phyloP scores from a whole-genome alignment of 2,797 vertebrate genomes.

The Eutrigla gurnardus region DNA sequence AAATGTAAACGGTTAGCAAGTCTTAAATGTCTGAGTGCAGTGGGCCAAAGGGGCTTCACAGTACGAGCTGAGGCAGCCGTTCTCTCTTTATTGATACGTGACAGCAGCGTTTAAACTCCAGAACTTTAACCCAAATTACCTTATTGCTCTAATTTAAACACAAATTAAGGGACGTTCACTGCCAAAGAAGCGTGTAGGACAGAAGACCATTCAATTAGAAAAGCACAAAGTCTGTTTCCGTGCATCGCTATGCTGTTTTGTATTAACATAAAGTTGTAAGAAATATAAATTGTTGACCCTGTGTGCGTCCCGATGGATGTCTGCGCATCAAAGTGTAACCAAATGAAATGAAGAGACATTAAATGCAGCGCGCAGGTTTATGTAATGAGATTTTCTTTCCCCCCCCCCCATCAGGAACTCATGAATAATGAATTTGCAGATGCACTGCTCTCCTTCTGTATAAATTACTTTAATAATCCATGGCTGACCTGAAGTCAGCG shows the following conservation, averaged over 20 bases:
- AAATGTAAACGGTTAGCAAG: slow-evolving; percentile 52
- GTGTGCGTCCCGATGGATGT: slow-evolving; percentile 22
- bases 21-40: slow-evolving; percentile 44
- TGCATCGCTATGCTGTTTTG: slow-evolving; percentile 6
- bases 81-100: slow-evolving; percentile 53
- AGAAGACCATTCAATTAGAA: slow-evolving; percentile 20
- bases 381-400: slow-evolving; percentile 39
- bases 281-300: slow-evolving; percentile 34
- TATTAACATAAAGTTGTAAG: slow-evolving; percentile 1
- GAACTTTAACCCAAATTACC: slow-evolving; percentile 14
- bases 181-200: slow-evolving; percentile 36
- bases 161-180: slow-evolving; percentile 30
- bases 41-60: slow-evolving; percentile 36
- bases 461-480: slow-evolving; percentile 52
- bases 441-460: slow-evolving; percentile 30
- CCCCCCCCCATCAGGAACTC: slow-evolving; percentile 16
- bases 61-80: slow-evolving; percentile 34
- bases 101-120: slow-evolving; percentile 46
- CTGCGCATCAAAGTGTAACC: slow-evolving; percentile 39
- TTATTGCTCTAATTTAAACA: slow-evolving; percentile 41
- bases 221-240: slow-evolving; percentile 13
- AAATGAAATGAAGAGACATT: slow-evolving; percentile 46
- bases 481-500: slow-evolving; percentile 16
- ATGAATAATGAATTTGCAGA: slow-evolving; percentile 60
- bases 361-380: slow-evolving; percentile 27